Evolutionary conservation across 2,113 vertebrate genomes (phyloP).

Genomic region (Suncus etruscus): DNA sequence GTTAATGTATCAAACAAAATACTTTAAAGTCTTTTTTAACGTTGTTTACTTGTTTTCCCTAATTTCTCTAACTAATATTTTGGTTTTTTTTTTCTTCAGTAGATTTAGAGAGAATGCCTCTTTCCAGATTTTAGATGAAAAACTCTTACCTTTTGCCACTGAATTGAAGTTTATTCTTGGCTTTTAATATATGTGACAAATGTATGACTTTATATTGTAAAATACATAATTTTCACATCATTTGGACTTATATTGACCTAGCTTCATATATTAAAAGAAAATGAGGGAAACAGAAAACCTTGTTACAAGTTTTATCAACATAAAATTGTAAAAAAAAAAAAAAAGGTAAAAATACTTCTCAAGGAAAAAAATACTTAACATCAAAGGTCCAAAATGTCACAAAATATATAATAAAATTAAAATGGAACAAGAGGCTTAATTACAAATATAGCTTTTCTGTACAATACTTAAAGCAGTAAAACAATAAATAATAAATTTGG

Average conservation of each 20-base stretch:
- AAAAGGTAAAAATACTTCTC: background rate
- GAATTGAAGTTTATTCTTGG: background rate
- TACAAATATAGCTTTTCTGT: background rate
- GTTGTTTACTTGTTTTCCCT: background rate
- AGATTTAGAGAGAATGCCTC: background rate
- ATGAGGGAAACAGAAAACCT: background rate
- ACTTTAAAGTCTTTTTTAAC: background rate
- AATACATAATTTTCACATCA: background rate
- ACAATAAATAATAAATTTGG: background rate
- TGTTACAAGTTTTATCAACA: background rate
- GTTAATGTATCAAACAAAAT: background rate
- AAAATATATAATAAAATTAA: background rate
- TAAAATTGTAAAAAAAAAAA: background rate
- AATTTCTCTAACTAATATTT: background rate
- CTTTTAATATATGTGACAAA: background rate
- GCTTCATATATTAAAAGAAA: background rate
- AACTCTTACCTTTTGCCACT: background rate
- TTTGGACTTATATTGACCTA: background rate
- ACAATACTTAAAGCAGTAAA: background rate
- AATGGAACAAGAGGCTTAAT: too few relatives aligned
- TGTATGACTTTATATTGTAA: background rate
- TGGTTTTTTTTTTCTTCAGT: background rate
- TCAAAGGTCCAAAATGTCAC: background rate
- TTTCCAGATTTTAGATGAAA: background rate
- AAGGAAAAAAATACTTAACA: background rate